Evolutionary conservation across 2,113 vertebrate species (phyloP).

Genomic region (Stegostoma tigrinum): DNA sequence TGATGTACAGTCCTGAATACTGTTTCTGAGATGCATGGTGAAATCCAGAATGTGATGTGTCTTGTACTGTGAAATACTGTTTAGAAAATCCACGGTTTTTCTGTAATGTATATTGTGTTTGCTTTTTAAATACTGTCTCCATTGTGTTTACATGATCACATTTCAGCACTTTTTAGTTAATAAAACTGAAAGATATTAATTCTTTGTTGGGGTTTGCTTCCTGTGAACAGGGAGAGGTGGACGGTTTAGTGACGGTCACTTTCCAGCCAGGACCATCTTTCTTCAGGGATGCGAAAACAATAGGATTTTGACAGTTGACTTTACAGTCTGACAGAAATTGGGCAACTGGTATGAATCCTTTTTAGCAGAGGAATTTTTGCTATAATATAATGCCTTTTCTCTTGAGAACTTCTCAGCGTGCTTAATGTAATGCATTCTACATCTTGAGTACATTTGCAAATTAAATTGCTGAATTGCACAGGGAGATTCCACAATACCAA

Average conservation of each 20-base stretch:
- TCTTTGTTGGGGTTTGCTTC: background rate
- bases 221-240: background rate
- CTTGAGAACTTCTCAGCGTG: background rate
- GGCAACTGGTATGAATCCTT: background rate
- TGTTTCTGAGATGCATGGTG: background rate
- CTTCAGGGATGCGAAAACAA: background rate
- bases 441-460: background rate
- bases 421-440: background rate
- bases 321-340: background rate
- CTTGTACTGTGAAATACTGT: constrained; percentile 12
- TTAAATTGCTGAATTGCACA: background rate
- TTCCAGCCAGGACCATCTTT: background rate
- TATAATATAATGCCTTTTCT: background rate
- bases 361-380: background rate
- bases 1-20: background rate
- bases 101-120: constrained; percentile 33
- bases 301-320: background rate
- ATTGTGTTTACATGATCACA: constrained; percentile 34
- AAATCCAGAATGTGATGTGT: background rate
- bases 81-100: background rate
- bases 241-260: background rate
- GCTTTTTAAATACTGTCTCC: constrained; percentile 33
- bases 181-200: background rate
- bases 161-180: constrained; percentile 37
- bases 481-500: background rate